These are phyloP conservation scores for Amyelois transitella DNA, from an alignment of 1,140 invertebrate species.

Conservation along the genomic window DNA sequence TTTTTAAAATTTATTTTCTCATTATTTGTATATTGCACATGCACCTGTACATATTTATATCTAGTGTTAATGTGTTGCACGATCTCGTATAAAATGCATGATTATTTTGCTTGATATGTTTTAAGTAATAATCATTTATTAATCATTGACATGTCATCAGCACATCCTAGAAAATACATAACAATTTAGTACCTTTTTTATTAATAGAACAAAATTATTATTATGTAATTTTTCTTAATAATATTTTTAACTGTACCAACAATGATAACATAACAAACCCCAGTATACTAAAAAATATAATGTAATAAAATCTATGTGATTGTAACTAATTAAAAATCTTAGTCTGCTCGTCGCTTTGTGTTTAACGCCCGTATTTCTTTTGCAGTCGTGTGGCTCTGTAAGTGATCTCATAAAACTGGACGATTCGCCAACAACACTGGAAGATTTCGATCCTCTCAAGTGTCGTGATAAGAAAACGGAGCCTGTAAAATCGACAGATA, in stretches of 20 bases:
- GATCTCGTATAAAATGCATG: neutral
- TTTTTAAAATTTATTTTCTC: neutral
- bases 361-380: conserved; percentile 45
- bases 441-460: conserved; percentile 66
- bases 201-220: too few species aligned
- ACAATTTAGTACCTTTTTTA: neutral
- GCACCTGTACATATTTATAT: neutral
- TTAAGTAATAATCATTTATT: neutral
- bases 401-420: conserved; percentile 67
- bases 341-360: conserved; percentile 6
- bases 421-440: conserved; percentile 52
- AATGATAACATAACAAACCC: neutral
- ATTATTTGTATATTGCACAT: neutral
- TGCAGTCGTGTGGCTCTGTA: conserved; percentile 58
- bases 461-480: conserved; percentile 48
- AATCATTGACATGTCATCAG: neutral
- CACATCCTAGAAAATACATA: neutral
- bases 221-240: too few species aligned
- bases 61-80: neutral
- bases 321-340: too few species aligned
- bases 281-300: neutral
- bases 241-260: too few species aligned
- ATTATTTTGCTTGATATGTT: neutral
- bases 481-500: conserved; percentile 56
- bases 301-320: too few species aligned